Conservation (phyloP, 2,113 vertebrate genomes). For the Bubo scandiacus region DNA sequence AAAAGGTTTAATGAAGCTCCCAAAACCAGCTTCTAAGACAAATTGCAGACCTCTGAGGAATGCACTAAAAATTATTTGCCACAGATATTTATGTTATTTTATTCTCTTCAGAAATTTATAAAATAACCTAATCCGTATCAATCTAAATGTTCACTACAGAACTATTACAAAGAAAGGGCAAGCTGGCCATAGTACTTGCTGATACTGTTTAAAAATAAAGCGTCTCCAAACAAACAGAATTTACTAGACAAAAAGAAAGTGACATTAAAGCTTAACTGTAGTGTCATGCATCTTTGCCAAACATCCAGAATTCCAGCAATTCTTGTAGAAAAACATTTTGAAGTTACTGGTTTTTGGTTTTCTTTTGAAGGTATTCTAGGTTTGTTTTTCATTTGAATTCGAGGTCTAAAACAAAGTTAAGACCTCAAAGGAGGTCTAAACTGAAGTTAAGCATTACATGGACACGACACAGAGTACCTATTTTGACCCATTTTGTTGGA, state of each 20-base stretch:
- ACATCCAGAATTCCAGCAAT: background rate
- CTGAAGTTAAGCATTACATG: background rate
- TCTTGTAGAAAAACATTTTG: background rate
- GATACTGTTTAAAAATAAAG: background rate
- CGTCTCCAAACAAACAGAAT: background rate
- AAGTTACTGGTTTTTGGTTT: background rate
- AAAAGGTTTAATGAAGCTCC: background rate
- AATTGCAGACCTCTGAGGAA: background rate
- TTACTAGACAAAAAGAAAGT: background rate
- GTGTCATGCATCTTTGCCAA: background rate
- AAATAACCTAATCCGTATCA: background rate
- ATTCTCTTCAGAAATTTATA: background rate
- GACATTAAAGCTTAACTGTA: background rate
- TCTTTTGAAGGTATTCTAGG: background rate
- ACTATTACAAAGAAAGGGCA: background rate
- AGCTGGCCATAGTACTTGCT: background rate
- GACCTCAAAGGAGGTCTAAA: background rate
- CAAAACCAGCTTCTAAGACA: background rate
- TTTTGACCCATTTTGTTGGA: background rate
- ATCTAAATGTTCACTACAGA: background rate
- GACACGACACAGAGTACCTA: background rate
- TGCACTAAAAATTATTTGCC: background rate
- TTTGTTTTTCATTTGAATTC: background rate
- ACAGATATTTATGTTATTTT: background rate
- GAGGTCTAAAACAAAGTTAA: background rate